Evolutionary conservation across 1,140 invertebrate genomes (phyloP), one percentile per base, ranked within the genome.

Genomic region (Drosophila asahinai): DNA sequence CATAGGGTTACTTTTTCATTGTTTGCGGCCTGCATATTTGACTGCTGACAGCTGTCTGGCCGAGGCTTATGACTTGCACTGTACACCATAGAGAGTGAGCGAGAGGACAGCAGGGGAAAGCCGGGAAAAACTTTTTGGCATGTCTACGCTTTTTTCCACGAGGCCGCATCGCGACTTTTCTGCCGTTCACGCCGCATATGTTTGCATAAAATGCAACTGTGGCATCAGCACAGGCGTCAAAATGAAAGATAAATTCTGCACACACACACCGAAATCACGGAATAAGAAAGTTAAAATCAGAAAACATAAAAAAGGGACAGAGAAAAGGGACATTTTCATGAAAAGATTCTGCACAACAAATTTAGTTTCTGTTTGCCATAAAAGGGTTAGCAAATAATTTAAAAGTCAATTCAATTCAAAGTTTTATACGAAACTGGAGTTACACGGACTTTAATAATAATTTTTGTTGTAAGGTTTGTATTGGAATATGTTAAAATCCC

Each of bases 181-280:
- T 57, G 54, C 60, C 42, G 14, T 89, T 79, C 63, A 72, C 75
- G 78, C 78, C 61, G 81, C 84, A 90, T 84, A 89, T 89, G 84
- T 90, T 86, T 89, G 86, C 84, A 89, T 84, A 89, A 83, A 87
- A 73, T 79, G 66, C 76, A 77, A 75, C 72, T 64, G 59, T 68
- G 77, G 17, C 71, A 55, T 58, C 75, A 83, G 52, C 62, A 45
- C 33, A 59, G 30, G 54, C 48, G 54, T 81, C 84, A 75, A 84
- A 86, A 90, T 72, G 81, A 89, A 89, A 89, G 81, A 89, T 89
- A 90, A 81, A 89, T 84, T 84, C 83, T 51, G 59, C 78, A 79
- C 74, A 79, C 72, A 84, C 73, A 70, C 62, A 65, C 55, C 43
- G 36, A 80, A 80, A 61, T 68, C 52, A 68, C 25, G 40, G 49